Evolutionary conservation across 2,797 vertebrate species (phyloP).

Genomic region (Bucorvus abyssinicus): DNA sequence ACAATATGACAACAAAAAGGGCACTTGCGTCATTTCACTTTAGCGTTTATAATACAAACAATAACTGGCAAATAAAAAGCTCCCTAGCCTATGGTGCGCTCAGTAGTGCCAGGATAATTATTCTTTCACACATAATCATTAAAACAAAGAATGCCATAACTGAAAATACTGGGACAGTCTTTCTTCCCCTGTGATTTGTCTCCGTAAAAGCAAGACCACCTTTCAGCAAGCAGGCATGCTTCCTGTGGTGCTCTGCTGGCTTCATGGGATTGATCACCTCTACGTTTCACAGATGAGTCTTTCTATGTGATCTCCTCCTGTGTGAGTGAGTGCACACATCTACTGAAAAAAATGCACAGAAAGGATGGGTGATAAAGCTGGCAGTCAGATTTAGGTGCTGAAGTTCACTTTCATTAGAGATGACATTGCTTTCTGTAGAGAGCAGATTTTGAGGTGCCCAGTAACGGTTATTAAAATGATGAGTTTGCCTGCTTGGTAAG

Average conservation of each 20-base stretch:
- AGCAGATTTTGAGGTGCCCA: neutral
- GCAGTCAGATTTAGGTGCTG: neutral
- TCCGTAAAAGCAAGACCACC: neutral
- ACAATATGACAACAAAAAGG: constrained; percentile 78
- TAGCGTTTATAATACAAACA: constrained; percentile 71
- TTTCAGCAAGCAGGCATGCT: neutral
- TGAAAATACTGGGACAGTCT: neutral
- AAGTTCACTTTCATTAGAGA: neutral
- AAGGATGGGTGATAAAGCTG: neutral
- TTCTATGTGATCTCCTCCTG: neutral
- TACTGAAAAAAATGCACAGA: neutral
- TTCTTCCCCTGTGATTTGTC: neutral
- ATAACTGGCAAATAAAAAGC: constrained; percentile 74
- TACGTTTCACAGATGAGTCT: neutral
- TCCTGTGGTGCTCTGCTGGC: neutral
- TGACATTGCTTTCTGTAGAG: neutral
- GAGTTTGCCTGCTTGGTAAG: neutral
- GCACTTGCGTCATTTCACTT: constrained; percentile 76
- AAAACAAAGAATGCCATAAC: constrained; percentile 27
- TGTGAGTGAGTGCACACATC: neutral
- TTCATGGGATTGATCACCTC: neutral
- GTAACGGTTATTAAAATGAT: neutral
- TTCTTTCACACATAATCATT: constrained; percentile 10
- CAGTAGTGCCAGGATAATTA: constrained; percentile 37
- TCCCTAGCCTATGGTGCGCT: constrained; percentile 54